Base-by-base conservation (phyloP, 2,113 vertebrate genomes). In the Alligator sinensis region DNA sequence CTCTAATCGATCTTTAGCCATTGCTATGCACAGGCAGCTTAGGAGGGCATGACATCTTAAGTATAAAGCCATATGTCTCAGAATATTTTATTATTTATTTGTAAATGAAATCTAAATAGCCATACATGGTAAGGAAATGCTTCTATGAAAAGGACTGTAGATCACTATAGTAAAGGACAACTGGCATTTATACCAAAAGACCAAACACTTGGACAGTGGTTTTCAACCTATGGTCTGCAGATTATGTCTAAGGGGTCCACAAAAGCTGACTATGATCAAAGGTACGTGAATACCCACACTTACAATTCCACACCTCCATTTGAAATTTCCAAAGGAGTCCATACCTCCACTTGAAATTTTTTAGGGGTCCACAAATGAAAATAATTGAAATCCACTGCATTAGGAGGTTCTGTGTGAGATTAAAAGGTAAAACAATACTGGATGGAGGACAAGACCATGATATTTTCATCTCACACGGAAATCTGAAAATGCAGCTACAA, bases 41-140 rank as follows among this genome's bases (percentile, higher is more conserved):
- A 61, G 58, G 82, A 91, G 96, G 94, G 87, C 94, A 93, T 4
- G 92, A 94, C 94, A 95, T 87, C 90, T 90, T 80, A 93, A 75
- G 76, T 96, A 83, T 68, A 95, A 92, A 30, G 66, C 92, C 89
- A 95, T 94, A 80, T 88, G 96, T 90, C 88, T 92, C 88, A 61
- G 63, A 82, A 66, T 86, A 86, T 87, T 97, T 96, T 96, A 97
- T 96, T 97, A 96, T 96, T 95, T 95, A 91, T 91, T 96, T 96
- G 88, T 54, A 87, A 96, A 87, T 93, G 72, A 94, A 95, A 86
- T 91, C 94, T 86, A 96, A 96, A 89, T 66, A 87, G 79, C 89
- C 93, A 62, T 38, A 89, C 87, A 63, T 90, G 82, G 91, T 58
- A 89, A 91, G 96, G 93, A 95, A 96, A 96, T 92, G 93, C 75